Evolutionary conservation across 2,797 vertebrate species (phyloP).

Genomic region (Paratrypauchen microcephalus): DNA sequence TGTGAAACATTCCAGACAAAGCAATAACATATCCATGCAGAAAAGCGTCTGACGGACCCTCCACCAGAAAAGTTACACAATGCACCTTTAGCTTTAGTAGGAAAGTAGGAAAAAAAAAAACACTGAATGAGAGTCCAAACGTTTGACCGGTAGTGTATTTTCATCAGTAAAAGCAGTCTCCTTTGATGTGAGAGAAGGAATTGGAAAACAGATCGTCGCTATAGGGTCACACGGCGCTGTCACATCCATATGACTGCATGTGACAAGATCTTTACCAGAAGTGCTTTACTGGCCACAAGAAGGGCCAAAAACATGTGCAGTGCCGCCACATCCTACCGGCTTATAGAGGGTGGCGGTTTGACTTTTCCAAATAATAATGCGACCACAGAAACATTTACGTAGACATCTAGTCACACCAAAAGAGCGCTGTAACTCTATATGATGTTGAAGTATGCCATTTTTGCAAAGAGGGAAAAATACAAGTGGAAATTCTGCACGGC

Average conservation of each 20-base stretch:
- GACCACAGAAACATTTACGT: constrained; percentile 61
- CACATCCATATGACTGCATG: constrained; percentile 26
- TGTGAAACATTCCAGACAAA: too few relatives aligned
- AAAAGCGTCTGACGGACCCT: too few relatives aligned
- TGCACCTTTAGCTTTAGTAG: too few relatives aligned
- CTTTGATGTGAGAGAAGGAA: constrained; percentile 20
- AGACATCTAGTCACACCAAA: constrained; percentile 50
- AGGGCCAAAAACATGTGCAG: constrained; percentile 48
- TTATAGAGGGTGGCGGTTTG: constrained; percentile 55
- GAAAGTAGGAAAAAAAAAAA: too few relatives aligned
- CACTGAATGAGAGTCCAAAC: too few relatives aligned
- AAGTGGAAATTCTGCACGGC: constrained; percentile 52
- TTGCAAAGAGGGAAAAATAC: constrained; percentile 36
- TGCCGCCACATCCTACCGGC: constrained; percentile 39
- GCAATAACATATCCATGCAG: too few relatives aligned
- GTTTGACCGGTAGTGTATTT: too few relatives aligned
- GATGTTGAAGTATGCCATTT: constrained; percentile 40
- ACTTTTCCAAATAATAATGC: constrained; percentile 65
- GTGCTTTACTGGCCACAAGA: constrained; percentile 50
- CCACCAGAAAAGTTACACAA: too few relatives aligned
- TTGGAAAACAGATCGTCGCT: constrained; percentile 47
- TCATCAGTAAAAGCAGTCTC: background rate
- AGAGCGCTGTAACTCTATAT: constrained; percentile 15
- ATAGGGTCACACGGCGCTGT: constrained; percentile 41
- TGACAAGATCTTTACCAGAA: constrained; percentile 39